Evolutionary conservation across 1,140 invertebrate species (phyloP), one percentile per base, ranked within the genome.

Genomic region (Luehdorfia chinensis): DNA sequence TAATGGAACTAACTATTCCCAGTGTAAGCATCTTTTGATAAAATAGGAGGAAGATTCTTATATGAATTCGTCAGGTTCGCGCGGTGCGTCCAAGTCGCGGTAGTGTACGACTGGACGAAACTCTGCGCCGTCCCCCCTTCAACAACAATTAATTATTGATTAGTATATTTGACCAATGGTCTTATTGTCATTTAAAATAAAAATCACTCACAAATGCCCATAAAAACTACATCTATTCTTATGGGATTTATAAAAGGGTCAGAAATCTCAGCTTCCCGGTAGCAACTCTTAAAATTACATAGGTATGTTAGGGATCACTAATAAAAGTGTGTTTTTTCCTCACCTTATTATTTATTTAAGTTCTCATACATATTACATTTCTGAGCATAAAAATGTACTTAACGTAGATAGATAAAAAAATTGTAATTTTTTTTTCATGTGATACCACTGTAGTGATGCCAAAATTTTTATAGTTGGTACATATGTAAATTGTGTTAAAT

Each of bases 91-190:
- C 86, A 97, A 91, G 88, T 97, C 95, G 75, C 95, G 90, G 88
- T 97, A 97, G 87, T 95, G 94, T 71, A 96, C 95, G 62, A 96
- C 91, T 60, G 94, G 93, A 78, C 94, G 91, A 85, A 93, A 94
- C 74, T 95, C 94, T 63, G 90, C 90, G 66, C 90, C 91, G 70
- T 90, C 91, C 80, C 91, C 89, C 77, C 91, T 92, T 91, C 67
- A 90, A 90, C 77, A n/a, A 87, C 49, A 78, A 76, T 43, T 54
- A 60, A 58, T 55, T 31, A 33, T 9, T 2, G 1, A 37, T 66
- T 65, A 66, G 45, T 18, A 43, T 23, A 11, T 15, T 21, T 18
- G n/a, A 15, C 18, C 5, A 2, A 9, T 1, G 33, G 3, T 36
- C 9, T 4, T 12, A 2, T 37, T 27, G 6, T 4, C 36, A 41